These are phyloP conservation scores for Phoeniculus purpureus DNA, from an alignment of 2,797 vertebrate species.

Conservation along the genomic window DNA sequence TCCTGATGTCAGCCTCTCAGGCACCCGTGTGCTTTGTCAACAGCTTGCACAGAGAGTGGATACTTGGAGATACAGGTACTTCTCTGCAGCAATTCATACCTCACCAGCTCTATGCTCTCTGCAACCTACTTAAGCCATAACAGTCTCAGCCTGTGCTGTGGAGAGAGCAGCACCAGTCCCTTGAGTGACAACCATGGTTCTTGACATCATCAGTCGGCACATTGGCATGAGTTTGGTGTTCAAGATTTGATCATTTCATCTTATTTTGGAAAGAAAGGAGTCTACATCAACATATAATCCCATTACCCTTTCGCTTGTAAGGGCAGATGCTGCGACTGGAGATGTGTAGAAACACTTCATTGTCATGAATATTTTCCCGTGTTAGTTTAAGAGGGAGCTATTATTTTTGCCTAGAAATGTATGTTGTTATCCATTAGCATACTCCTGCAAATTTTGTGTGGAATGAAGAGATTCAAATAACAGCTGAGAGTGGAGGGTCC, in stretches of 20 bases:
- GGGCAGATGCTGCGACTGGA: neutral
- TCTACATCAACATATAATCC: neutral
- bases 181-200: neutral
- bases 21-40: conserved; percentile 76
- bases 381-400: neutral
- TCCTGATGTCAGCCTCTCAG: conserved; percentile 77
- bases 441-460: neutral
- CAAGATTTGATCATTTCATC: neutral
- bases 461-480: neutral
- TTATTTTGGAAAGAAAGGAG: neutral
- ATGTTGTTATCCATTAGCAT: neutral
- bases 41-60: conserved; percentile 74
- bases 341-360: neutral
- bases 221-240: neutral
- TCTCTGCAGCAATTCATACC: neutral
- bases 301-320: neutral
- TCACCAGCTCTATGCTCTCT: neutral
- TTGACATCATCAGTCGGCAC: neutral
- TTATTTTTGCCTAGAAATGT: neutral
- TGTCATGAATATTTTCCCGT: neutral
- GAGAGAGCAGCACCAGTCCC: neutral
- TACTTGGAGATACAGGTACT: conserved; percentile 76
- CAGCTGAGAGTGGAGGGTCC: accelerated
- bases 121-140: neutral
- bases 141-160: neutral